Conservation (phyloP, 2,888 invertebrate genomes). For the Crioceris asparagi region DNA sequence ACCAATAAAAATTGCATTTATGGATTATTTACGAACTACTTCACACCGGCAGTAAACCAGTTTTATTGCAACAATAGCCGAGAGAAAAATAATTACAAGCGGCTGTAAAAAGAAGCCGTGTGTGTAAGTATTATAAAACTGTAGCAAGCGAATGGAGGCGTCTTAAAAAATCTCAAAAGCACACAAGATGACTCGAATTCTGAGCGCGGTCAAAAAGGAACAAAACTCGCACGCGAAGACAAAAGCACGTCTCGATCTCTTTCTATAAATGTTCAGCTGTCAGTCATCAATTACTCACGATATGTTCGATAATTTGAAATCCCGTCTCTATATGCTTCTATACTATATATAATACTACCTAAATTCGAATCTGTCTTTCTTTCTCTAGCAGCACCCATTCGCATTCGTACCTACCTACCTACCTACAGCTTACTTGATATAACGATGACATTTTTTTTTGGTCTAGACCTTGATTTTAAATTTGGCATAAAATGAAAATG, state of each 20-base stretch:
- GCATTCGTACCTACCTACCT: no score
- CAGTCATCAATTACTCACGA: conserved; percentile 35
- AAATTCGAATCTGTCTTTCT: conserved; percentile 20
- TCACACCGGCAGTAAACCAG: conserved; percentile 12
- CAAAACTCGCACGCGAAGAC: conserved; percentile 32
- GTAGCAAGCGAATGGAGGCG: no score
- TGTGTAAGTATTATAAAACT: no score
- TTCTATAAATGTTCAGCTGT: conserved; percentile 35
- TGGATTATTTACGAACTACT: conserved; percentile 7
- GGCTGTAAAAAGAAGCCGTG: conserved; percentile 14
- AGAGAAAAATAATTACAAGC: conserved; percentile 18
- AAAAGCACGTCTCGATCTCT: conserved; percentile 34
- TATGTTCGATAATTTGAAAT: conserved; percentile 25
- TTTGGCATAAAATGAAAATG: conserved; percentile 19
- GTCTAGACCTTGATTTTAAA: conserved; percentile 18
- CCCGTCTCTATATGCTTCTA: conserved; percentile 19
- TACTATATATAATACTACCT: background rate
- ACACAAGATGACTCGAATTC: no score
- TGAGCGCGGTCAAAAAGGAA: conserved; percentile 20
- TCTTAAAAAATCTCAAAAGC: no score
- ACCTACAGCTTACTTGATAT: conserved; percentile 16
- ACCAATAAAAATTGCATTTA: conserved; percentile 1
- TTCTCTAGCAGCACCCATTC: conserved; percentile 14
- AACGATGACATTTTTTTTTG: conserved; percentile 28
- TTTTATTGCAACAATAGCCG: conserved; percentile 18